phyloP scores from a whole-genome alignment of 2,888 invertebrate species.

The Odontocolon sp. region DNA sequence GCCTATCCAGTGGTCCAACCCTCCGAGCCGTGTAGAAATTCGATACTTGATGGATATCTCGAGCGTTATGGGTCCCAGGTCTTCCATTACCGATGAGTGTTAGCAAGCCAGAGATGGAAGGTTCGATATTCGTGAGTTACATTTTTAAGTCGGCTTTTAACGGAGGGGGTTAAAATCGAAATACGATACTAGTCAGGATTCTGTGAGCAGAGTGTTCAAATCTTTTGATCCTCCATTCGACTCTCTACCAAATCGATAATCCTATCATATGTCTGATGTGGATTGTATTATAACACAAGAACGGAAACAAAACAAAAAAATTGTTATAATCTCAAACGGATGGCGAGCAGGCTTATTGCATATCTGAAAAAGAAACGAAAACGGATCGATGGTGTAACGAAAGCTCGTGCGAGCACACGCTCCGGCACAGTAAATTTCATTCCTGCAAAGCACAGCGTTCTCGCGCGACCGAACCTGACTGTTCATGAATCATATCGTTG shows the following conservation, averaged over 20 bases:
- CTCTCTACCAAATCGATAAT: slow-evolving; percentile 44
- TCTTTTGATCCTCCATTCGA: slow-evolving; percentile 37
- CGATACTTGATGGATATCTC: slow-evolving; percentile 49
- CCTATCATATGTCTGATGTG: slow-evolving; percentile 44
- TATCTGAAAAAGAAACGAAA: slow-evolving; percentile 31
- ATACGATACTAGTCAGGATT: slow-evolving; percentile 45
- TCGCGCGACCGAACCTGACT: no score
- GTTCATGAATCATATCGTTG: slow-evolving; percentile 62
- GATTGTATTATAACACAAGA: slow-evolving; percentile 46
- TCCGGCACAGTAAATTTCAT: slow-evolving; percentile 53
- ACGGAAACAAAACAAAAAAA: neutral
- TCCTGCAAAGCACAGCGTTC: slow-evolving; percentile 44
- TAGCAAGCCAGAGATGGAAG: slow-evolving; percentile 17
- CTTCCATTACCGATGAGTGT: slow-evolving; percentile 33
- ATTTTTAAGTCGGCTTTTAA: slow-evolving; percentile 61
- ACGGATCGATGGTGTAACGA: slow-evolving; percentile 24
- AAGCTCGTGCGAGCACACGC: slow-evolving; percentile 35
- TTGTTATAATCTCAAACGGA: neutral
- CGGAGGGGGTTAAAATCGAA: slow-evolving; percentile 53
- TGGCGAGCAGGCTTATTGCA: slow-evolving; percentile 17
- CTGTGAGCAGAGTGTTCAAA: slow-evolving; percentile 36
- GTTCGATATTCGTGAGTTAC: slow-evolving; percentile 50
- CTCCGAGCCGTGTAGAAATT: slow-evolving; percentile 49
- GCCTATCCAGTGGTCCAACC: neutral
- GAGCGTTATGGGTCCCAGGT: slow-evolving; percentile 39